Evolutionary conservation across 2,113 vertebrate species (phyloP), one percentile per base, ranked within the genome.

Genomic region (Ranitomeya variabilis): DNA sequence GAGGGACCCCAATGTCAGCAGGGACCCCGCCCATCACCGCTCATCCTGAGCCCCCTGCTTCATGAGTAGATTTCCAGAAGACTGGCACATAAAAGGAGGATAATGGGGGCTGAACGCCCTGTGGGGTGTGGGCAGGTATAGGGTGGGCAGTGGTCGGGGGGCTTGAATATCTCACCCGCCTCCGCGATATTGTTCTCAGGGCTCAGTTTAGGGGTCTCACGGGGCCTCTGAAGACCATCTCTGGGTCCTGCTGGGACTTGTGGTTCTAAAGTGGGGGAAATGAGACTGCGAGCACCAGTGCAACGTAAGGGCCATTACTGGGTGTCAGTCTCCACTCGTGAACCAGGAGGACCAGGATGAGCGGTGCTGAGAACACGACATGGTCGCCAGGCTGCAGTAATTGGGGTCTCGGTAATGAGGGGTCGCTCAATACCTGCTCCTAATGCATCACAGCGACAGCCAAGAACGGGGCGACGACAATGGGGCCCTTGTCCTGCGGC

Each of bases 271-370:
- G 23, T 10, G 19, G 60, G 18, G 19, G 60, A 62, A 18, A 62
- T 18, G 5, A 67, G n/a, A 67, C n/a, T 11, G 66, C 23, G 12
- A 57, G 6, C 8, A 13, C 9, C 2, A 31, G 1, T 31, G 26
- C 9, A 9, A 57, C 12, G 0, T 13, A 5, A 1, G 55, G 55
- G 12, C 9, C 55, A 57, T 13, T 11, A 26, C n/a, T 37, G 3
- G 16, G 71, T 51, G 71, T 74, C 31, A 45, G 71, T 74, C 71
- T 74, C 8, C 14, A 37, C 16, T 73, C 26, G 8, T 18, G 71
- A 74, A 45, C 15, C 71, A 74, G 69, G 69, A 73, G 69, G 69
- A 6, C 13, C 69, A 73, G 71, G 71, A 74, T 74, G 71, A 74
- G 26, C 71, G 45, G 31, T 10, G 21, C 7, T 23, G 62, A 64